These are phyloP conservation scores for Meda fulgida DNA, from an alignment of 2,797 vertebrate species.

Conservation along the genomic window DNA sequence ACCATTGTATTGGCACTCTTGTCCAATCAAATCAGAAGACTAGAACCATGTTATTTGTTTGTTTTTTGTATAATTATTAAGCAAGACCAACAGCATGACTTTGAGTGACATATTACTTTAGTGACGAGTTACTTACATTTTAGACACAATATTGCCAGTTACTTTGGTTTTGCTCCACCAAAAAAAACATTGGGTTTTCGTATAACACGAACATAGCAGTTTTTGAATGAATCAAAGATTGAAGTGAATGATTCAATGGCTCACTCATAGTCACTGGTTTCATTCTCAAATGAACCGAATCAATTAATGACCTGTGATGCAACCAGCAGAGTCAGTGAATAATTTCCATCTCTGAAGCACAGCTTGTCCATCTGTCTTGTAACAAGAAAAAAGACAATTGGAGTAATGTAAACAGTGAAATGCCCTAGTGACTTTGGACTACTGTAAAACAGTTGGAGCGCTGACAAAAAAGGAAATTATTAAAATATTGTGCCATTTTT, in stretches of 20 bases:
- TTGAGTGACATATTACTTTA: background rate
- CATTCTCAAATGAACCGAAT: background rate
- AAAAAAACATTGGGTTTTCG: too few relatives aligned
- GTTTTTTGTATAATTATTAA: background rate
- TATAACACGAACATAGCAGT: background rate
- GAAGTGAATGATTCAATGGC: background rate
- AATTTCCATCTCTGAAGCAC: background rate
- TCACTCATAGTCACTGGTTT: background rate
- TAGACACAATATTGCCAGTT: background rate
- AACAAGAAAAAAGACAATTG: background rate
- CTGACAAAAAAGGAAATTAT: slow-evolving; percentile 64
- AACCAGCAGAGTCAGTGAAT: background rate
- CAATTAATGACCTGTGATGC: background rate
- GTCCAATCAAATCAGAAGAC: background rate
- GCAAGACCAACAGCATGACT: background rate
- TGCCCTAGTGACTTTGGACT: background rate
- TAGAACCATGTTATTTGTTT: background rate
- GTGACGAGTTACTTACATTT: background rate
- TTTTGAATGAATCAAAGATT: background rate
- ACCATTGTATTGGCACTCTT: background rate
- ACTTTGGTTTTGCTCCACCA: background rate
- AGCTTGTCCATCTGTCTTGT: background rate
- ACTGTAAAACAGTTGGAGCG: background rate
- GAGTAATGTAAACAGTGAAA: background rate
- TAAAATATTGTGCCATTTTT: slow-evolving; percentile 97